Conservation (phyloP, 2,113 vertebrate genomes). For the Vireo altiloquus region DNA sequence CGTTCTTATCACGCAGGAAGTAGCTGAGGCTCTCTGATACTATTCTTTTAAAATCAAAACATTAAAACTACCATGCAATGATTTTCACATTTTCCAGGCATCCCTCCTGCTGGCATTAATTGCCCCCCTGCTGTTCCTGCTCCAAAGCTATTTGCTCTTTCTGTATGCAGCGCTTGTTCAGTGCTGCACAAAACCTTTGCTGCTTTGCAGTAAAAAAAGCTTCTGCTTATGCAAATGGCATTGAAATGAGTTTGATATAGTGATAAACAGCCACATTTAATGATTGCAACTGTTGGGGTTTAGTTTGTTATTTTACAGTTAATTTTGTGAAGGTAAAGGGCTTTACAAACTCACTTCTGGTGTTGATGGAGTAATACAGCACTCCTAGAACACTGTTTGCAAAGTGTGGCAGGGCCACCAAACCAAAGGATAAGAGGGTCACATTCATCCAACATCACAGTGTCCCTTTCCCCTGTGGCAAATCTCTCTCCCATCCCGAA, state of each 20-base stretch:
- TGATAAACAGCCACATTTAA: neutral
- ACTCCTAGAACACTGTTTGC: neutral
- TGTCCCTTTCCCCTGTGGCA: neutral
- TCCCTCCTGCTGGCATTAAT: neutral
- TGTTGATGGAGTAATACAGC: neutral
- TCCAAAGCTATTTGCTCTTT: constrained; percentile 8
- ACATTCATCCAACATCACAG: neutral
- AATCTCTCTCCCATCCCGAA: neutral
- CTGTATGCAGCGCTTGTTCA: neutral
- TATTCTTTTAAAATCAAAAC: constrained; percentile 25
- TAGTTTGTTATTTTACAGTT: neutral
- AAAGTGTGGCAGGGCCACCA: neutral
- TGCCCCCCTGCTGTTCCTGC: neutral
- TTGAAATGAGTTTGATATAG: constrained; percentile 26
- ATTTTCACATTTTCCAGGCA: constrained; percentile 7
- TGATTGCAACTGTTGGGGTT: neutral
- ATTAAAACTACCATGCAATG: neutral
- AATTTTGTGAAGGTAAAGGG: neutral
- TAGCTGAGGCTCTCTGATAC: neutral
- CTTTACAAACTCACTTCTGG: neutral
- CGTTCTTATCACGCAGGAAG: neutral
- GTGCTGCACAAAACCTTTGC: neutral
- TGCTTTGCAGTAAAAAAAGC: constrained; percentile 15
- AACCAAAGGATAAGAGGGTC: neutral
- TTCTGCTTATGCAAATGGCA: neutral